Conservation (phyloP, 2,113 vertebrate species). For the Cathartes aura region DNA sequence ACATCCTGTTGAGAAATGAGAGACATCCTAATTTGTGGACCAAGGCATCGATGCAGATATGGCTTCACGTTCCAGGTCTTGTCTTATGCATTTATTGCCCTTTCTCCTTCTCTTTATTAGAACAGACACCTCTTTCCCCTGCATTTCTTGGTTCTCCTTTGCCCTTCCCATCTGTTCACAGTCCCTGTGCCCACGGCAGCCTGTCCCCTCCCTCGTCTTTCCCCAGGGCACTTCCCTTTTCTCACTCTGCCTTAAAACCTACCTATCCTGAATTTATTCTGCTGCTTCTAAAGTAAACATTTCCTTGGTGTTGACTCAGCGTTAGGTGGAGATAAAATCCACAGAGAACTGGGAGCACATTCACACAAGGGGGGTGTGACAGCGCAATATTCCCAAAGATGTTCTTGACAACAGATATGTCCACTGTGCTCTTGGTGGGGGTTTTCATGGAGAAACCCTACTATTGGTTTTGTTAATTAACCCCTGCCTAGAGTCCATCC, state of each 20-base stretch:
- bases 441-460: not conserved
- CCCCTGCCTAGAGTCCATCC: not conserved
- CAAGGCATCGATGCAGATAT: not conserved
- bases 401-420: not conserved
- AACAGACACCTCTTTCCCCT: not conserved
- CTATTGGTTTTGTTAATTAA: not conserved
- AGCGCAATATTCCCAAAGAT: not conserved
- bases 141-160: not conserved
- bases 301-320: not conserved
- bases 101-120: not conserved
- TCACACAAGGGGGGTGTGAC: not conserved
- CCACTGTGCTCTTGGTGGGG: not conserved
- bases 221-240: not conserved
- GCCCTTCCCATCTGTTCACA: not conserved
- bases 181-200: not conserved
- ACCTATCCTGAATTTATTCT: not conserved
- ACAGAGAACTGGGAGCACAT: rapidly evolving
- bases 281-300: not conserved
- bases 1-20: slow-evolving; percentile 56
- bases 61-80: not conserved
- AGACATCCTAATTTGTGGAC: not conserved
- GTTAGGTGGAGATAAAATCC: not conserved
- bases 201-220: not conserved
- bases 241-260: not conserved
- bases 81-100: not conserved